Evolutionary conservation across 2,113 vertebrate genomes (phyloP).

Genomic region (Carlito syrichta): DNA sequence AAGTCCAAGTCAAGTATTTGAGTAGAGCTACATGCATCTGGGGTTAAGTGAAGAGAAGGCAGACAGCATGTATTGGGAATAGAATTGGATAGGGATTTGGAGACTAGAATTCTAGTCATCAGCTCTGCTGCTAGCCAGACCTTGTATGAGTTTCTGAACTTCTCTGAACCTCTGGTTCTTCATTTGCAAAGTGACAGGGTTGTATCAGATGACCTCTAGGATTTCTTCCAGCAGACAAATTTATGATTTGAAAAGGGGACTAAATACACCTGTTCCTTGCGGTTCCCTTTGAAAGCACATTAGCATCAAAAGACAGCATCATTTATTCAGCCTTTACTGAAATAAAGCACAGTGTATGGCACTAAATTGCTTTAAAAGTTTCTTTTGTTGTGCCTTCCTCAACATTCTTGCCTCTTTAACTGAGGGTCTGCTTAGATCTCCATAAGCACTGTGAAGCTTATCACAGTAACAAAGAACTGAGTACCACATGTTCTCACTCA

Average conservation of each 20-base stretch:
- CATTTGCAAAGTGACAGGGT: background rate
- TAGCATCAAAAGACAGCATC: background rate
- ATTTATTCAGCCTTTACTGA: background rate
- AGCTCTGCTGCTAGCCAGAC: background rate
- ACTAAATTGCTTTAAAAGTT: background rate
- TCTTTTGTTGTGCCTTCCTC: background rate
- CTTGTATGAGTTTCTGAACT: background rate
- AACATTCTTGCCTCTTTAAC: background rate
- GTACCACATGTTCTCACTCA: too few relatives aligned
- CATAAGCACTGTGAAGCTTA: background rate
- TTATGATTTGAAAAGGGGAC: background rate
- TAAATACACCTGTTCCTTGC: background rate
- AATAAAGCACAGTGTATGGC: background rate
- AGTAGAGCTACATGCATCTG: background rate
- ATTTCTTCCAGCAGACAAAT: background rate
- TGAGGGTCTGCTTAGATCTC: background rate
- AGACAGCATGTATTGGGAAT: background rate
- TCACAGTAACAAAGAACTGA: too few relatives aligned
- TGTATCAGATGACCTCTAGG: background rate
- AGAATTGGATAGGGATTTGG: background rate
- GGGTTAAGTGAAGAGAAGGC: background rate
- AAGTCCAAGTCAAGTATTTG: background rate
- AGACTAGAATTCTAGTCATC: background rate
- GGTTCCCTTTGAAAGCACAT: background rate
- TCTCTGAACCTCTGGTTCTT: background rate